Base-by-base conservation (phyloP, 2,797 vertebrate species). In the Sylvia borin region DNA sequence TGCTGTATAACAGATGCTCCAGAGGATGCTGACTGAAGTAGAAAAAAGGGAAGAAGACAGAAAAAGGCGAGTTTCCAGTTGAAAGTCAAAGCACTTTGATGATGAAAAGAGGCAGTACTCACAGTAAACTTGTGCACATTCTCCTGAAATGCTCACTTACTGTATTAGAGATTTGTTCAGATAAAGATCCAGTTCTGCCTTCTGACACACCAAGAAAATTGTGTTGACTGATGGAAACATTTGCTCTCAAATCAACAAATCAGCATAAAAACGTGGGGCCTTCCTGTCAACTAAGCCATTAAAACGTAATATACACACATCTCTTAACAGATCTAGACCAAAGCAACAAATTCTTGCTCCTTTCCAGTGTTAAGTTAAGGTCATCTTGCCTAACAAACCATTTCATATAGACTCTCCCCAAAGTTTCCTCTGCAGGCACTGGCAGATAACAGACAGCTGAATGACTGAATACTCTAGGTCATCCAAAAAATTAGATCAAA, bases 401-500 rank as follows among this genome's bases (percentile, higher is more conserved):
- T 96, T 94, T 90, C 97, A 82, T 95, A 95, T 40, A 94, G 93
- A 90, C 38, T 93, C 78, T 96, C 96, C 92, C 83, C 82, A 93
- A 96, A 96, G 96, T 94, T 91, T 71, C n/a, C 91, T 87, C 85
- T 86, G 82, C 88, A 92, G 91, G 88, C 97, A 97, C 94, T 74
- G 94, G 87, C 90, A 96, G 96, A 96, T 96, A 92, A 94, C 66
- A 94, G 96, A 95, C 96, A 90, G 95, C 94, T 96, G 97, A 98
- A 97, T 96, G 97, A 97, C 93, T 76, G 92, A 96, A 97, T 86
- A 96, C 97, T 97, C 94, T 86, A 90, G 94, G 97, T 98, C 96
- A 92, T 97, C 96, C 93, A 96, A 97, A 97, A 96, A 97, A 97
- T 97, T 96, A 98, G 98, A 99, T 99, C 98, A 99, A 99, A 99